Evolutionary conservation across 2,888 invertebrate species (phyloP).

Genomic region (Drosophila bunnanda): DNA sequence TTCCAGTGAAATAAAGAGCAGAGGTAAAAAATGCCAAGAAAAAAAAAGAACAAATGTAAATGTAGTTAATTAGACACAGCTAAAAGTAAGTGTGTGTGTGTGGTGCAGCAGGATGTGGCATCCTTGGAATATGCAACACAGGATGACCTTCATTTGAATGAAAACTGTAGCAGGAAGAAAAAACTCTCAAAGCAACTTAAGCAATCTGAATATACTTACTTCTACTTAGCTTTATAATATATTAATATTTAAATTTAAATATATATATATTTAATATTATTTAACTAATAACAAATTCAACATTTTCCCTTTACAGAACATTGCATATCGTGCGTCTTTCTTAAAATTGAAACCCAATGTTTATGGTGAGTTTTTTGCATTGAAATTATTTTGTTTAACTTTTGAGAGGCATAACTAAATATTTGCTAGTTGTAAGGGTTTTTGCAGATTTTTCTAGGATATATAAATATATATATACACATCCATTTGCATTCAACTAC

Average conservation of each 20-base stretch:
- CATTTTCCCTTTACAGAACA: constrained; percentile 1
- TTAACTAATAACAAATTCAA: too few species aligned
- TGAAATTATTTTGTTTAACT: neutral
- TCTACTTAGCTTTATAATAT: neutral
- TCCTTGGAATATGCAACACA: constrained; percentile 24
- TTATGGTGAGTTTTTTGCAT: constrained; percentile 6
- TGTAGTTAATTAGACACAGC: constrained; percentile 72
- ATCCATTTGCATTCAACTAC: neutral
- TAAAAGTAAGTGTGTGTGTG: constrained; percentile 10
- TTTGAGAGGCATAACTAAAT: neutral
- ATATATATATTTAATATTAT: neutral
- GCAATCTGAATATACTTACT: neutral
- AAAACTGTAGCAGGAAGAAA: neutral
- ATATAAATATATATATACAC: neutral
- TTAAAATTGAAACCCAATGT: neutral
- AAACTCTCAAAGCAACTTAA: neutral
- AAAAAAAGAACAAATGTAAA: constrained; percentile 54
- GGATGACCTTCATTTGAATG: constrained; percentile 23
- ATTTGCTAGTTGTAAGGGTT: neutral
- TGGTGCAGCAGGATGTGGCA: constrained; percentile 17
- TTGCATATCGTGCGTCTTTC: neutral
- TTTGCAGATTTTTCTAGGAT: neutral
- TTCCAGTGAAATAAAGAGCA: constrained; percentile 14
- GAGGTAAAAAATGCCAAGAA: constrained; percentile 11
- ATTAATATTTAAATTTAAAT: neutral